Conservation (phyloP, 2,888 invertebrate species). For the Rugalucina vietnamica region DNA sequence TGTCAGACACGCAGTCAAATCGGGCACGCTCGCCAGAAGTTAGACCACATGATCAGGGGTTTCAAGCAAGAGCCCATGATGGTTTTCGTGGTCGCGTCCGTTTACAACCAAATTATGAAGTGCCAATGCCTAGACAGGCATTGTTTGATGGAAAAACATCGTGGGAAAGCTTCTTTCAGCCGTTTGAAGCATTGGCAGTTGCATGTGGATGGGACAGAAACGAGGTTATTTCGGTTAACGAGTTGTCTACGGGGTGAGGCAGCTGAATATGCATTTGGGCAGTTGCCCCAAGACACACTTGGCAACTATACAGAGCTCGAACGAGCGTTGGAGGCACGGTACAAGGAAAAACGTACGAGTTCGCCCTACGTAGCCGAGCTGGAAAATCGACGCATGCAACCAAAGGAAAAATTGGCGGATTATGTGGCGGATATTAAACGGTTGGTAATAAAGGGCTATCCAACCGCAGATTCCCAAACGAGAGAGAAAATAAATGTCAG, state of each 20-base stretch:
- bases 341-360: slow-evolving; percentile 19
- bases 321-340: slow-evolving; percentile 11
- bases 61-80: not conserved
- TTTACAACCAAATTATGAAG: not conserved
- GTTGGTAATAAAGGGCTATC: slow-evolving; percentile 40
- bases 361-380: slow-evolving; percentile 47
- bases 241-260: not conserved
- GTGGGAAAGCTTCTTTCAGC: slow-evolving; percentile 7
- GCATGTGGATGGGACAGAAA: not conserved
- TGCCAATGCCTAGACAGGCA: slow-evolving; percentile 1
- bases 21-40: not conserved
- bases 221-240: slow-evolving; percentile 1
- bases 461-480: slow-evolving; percentile 39
- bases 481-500: slow-evolving; percentile 49
- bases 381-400: slow-evolving; percentile 34
- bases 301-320: not conserved
- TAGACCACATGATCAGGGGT: not conserved
- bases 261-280: slow-evolving; percentile 11
- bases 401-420: slow-evolving; percentile 44
- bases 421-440: slow-evolving; percentile 46
- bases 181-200: not conserved
- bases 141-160: slow-evolving; percentile 17
- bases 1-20: not conserved
- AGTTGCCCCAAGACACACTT: not conserved
- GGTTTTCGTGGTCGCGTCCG: not conserved